These are phyloP conservation scores for Leucophenga maculata DNA, from an alignment of 2,888 invertebrate species.

Conservation along the genomic window DNA sequence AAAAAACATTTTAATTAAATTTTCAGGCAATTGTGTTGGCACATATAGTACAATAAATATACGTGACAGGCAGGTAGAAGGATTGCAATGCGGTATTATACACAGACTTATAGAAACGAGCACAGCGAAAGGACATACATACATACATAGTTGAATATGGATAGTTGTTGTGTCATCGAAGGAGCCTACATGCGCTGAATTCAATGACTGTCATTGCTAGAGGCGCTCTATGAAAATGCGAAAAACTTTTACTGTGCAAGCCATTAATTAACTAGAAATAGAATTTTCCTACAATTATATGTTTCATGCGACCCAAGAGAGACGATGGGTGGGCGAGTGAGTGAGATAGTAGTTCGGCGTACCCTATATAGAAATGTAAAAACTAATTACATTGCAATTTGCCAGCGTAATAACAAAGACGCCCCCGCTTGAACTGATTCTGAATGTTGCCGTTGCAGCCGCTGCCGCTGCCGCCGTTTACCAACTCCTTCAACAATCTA, in stretches of 20 bases:
- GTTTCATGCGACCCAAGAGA: conserved; percentile 39
- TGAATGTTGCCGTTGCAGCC: no score
- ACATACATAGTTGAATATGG: conserved; percentile 31
- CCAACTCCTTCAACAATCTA: no score
- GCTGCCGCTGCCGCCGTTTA: no score
- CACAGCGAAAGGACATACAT: conserved; percentile 35
- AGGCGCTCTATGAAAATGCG: conserved; percentile 7
- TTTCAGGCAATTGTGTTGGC: not conserved
- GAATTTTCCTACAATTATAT: conserved; percentile 63
- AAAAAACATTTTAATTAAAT: conserved; percentile 46
- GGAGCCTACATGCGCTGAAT: no score
- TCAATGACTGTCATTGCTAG: not conserved
- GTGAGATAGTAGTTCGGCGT: not conserved
- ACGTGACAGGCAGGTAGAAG: conserved; percentile 37
- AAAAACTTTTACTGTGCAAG: conserved; percentile 36
- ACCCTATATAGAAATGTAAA: conserved; percentile 58
- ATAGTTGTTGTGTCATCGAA: conserved; percentile 33
- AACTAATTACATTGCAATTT: conserved; percentile 69
- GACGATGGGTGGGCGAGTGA: not conserved
- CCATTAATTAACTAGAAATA: conserved; percentile 64
- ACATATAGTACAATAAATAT: conserved; percentile 21
- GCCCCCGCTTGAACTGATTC: not conserved
- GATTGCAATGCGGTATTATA: conserved; percentile 19
- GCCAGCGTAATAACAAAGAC: conserved; percentile 38
- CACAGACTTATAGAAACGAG: no score